A percentile compares a stretch with the other conserved stretches of the same genome.
phyloP scores from a whole-genome alignment of 2,888 invertebrate genomes.

The Ormyrus pomaceus region DNA sequence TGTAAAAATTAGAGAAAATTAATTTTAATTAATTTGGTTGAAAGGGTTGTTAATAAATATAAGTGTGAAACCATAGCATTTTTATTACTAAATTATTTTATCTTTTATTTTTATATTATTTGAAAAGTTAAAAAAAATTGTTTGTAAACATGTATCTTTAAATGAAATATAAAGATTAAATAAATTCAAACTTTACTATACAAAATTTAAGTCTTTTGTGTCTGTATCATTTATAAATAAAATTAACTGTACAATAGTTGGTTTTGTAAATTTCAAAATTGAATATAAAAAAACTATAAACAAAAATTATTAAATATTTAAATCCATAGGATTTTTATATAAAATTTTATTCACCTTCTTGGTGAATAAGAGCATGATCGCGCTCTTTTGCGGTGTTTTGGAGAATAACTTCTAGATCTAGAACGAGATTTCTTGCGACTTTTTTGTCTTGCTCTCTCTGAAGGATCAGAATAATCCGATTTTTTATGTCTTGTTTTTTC shows the following conservation, averaged over 20 bases:
- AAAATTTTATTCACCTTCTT: slow-evolving; percentile 37
- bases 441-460: slow-evolving; percentile 77
- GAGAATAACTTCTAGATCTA: slow-evolving; percentile 56
- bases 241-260: slow-evolving; percentile 36
- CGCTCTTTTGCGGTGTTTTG: slow-evolving; percentile 10
- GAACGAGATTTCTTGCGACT: slow-evolving; percentile 63
- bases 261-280: slow-evolving; percentile 17
- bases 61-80: not conserved
- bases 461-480: slow-evolving; percentile 72
- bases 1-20: too few relatives aligned
- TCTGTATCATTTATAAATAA: slow-evolving; percentile 20
- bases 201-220: not conserved
- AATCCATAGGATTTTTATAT: slow-evolving; percentile 55
- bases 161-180: slow-evolving; percentile 7
- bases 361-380: slow-evolving; percentile 32
- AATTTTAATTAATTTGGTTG: too few relatives aligned
- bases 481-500: slow-evolving; percentile 78
- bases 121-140: not conserved
- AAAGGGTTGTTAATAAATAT: too few relatives aligned
- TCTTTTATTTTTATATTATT: not conserved
- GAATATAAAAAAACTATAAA: slow-evolving; percentile 41
- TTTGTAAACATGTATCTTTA: not conserved
- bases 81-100: slow-evolving; percentile 45
- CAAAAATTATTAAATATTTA: slow-evolving; percentile 53
- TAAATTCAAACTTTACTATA: slow-evolving; percentile 1